These are phyloP conservation scores for Meteorus colon DNA, from an alignment of 2,888 invertebrate species.

Conservation along the genomic window DNA sequence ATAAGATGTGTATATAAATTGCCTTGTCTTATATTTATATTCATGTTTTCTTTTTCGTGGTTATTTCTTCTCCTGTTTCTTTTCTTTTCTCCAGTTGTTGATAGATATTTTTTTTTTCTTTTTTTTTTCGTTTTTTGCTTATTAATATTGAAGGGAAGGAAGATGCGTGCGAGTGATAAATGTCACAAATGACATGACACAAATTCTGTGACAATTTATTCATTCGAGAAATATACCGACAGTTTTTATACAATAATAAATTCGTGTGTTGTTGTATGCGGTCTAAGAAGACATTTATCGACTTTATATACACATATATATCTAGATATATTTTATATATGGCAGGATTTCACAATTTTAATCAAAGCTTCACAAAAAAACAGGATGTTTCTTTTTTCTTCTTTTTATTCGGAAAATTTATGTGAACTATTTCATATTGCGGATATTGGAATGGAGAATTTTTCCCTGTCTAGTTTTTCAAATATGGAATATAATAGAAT, in stretches of 20 bases:
- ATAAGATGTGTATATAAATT: conserved; percentile 3
- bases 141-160: background rate
- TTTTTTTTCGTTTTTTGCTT: too few relatives aligned
- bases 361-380: too few relatives aligned
- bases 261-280: background rate
- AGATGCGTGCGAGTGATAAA: conserved; percentile 1
- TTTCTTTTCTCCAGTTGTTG: background rate
- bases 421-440: too few relatives aligned
- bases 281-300: background rate
- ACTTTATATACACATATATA: background rate
- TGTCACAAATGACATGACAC: conserved; percentile 1
- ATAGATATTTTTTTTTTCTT: background rate
- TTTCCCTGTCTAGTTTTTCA: too few relatives aligned
- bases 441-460: too few relatives aligned
- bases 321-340: too few relatives aligned
- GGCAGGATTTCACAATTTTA: too few relatives aligned
- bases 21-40: conserved; percentile 11
- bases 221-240: background rate
- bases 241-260: background rate
- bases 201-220: background rate
- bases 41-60: conserved; percentile 18
- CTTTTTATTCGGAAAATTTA: too few relatives aligned
- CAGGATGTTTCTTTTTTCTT: too few relatives aligned
- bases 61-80: background rate
- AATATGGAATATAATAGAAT: too few relatives aligned